These are phyloP conservation scores for Pinctada fucata DNA, from an alignment of 2,888 invertebrate species.

Conservation along the genomic window DNA sequence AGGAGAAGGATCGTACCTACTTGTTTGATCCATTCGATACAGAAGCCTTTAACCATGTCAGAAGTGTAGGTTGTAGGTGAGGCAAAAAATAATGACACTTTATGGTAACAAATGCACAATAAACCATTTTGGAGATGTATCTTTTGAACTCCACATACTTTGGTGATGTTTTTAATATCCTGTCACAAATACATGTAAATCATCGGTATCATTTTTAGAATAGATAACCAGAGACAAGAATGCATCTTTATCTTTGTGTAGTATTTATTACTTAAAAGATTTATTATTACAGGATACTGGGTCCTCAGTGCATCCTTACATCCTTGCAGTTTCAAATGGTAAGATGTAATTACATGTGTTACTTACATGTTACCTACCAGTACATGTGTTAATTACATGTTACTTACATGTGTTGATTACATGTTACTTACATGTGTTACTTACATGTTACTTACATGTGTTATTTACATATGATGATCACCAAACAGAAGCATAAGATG, in stretches of 20 bases:
- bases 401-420: neutral
- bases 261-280: too few relatives aligned
- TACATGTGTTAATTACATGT: neutral
- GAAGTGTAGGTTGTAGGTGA: constrained; percentile 64
- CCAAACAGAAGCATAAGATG: too few relatives aligned
- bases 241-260: too few relatives aligned
- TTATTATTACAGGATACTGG: constrained; percentile 83
- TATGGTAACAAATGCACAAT: too few relatives aligned
- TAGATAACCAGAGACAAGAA: too few relatives aligned
- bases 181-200: too few relatives aligned
- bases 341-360: constrained; percentile 33
- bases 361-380: neutral
- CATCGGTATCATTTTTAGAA: too few relatives aligned
- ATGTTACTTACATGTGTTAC: neutral
- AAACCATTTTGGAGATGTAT: too few relatives aligned
- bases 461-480: neutral
- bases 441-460: neutral
- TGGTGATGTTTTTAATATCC: too few relatives aligned
- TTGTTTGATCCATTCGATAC: constrained; percentile 89
- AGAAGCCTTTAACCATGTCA: constrained; percentile 82
- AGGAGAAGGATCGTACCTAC: constrained; percentile 84
- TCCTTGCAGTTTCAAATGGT: constrained; percentile 84
- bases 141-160: too few relatives aligned
- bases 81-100: neutral
- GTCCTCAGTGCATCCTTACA: constrained; percentile 87